Base-by-base conservation (phyloP, 2,797 vertebrate species). In the Rhinatrema bivittatum region DNA sequence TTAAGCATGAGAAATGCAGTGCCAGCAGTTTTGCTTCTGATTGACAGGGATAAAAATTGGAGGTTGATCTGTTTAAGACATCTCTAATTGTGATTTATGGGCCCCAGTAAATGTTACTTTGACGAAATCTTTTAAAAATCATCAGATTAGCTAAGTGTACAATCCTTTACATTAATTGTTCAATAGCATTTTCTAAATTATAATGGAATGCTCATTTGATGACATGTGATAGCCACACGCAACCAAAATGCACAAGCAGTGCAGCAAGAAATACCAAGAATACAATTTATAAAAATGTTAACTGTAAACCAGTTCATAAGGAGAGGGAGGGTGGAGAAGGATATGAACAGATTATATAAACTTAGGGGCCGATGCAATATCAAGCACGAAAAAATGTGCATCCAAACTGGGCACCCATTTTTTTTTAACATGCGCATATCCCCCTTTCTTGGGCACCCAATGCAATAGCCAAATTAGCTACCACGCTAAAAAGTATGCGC, bases 81-180 rank as follows among this genome's bases (percentile, higher is more conserved):
- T 15, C 36, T 32, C 21, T 64, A 53, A 70, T 29, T 15, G 15
- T 66, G 57, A 74, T 74, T 65, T 59, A 68, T 63, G 42, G 3
- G 35, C 28, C 46, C 50, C 42, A 66, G 51, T 68, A 52, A 14
- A 28, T 67, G 71, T 59, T 39, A 55, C 59, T 69, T 35, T 54
- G 29, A 56, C n/a, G 27, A 51, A 56, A 56, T n/a, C 2, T 26
- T 25, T 39, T 14, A 56, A 56, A n/a, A 69, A 50, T 36, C 39
- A 53, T 46, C 53, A 55, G 53, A 61, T 68, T 71, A 62, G 42
- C 34, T n/a, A 62, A 46, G 36, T 68, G 56, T 60, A 21, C 46
- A 68, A 66, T 56, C 20, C 41, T 45, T 32, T 60, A 45, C 53
- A 70, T 62, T 64, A 75, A 63, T 62, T 65, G 39, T 44, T 50